Conservation (phyloP, 2,113 vertebrate species). For the Miniopterus natalensis region DNA sequence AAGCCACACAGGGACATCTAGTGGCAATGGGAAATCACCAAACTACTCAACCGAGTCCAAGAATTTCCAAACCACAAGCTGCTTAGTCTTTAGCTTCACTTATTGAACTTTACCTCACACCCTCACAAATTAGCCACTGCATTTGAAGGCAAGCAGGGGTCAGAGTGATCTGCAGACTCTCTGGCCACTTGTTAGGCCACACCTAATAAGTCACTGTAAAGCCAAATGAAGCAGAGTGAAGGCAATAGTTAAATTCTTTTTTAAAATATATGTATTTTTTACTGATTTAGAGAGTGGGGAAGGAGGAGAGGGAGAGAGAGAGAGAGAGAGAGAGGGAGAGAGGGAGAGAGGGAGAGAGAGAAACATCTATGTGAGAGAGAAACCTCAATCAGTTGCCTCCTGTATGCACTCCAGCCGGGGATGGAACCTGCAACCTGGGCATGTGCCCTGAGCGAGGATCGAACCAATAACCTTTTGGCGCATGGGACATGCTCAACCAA, state of each 20-base stretch:
- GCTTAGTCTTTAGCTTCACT: not conserved
- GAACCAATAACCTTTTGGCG: too few relatives aligned
- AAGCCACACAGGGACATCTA: conserved; percentile 91
- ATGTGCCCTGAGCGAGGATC: too few relatives aligned
- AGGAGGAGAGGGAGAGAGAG: too few relatives aligned
- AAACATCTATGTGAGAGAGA: too few relatives aligned
- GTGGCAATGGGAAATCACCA: conserved; percentile 80
- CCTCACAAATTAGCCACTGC: conserved; percentile 3
- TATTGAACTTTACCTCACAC: conserved; percentile 15
- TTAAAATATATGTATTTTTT: too few relatives aligned
- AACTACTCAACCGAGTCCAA: conserved; percentile 57
- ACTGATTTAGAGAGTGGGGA: too few relatives aligned
- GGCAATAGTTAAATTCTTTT: not conserved
- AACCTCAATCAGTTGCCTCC: too few relatives aligned
- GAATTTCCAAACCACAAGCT: conserved; percentile 36
- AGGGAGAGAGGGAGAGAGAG: too few relatives aligned
- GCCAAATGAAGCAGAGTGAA: not conserved
- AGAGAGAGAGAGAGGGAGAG: too few relatives aligned
- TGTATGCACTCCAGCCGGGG: too few relatives aligned
- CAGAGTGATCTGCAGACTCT: not conserved
- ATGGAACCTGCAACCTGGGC: too few relatives aligned
- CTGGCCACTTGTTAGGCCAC: not conserved
- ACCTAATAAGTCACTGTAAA: not conserved
- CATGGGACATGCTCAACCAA: too few relatives aligned
- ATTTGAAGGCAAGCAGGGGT: not conserved